phyloP scores from a whole-genome alignment of 2,797 vertebrate species.

The Rhyacichthys aspro region DNA sequence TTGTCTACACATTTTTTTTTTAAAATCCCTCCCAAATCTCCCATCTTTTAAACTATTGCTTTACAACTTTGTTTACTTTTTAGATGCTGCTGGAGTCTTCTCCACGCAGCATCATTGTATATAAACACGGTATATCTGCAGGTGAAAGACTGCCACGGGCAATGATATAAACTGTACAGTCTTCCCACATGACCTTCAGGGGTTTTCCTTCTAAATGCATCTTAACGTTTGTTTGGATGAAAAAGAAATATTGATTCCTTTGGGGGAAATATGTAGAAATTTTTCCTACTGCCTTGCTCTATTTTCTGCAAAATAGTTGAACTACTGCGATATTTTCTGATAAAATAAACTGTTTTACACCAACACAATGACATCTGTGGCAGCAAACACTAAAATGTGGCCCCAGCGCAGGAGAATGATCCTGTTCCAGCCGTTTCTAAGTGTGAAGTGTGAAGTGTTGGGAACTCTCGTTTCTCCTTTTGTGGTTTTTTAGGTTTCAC shows the following conservation, averaged over 20 bases:
- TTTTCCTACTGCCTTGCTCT: too few relatives aligned
- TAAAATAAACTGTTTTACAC: too few relatives aligned
- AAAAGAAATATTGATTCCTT: not conserved
- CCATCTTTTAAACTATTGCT: slow-evolving; percentile 12
- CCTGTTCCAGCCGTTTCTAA: too few relatives aligned
- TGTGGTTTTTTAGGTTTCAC: too few relatives aligned
- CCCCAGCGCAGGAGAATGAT: too few relatives aligned
- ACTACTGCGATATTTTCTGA: too few relatives aligned
- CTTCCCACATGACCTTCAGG: slow-evolving; percentile 21
- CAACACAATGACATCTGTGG: too few relatives aligned
- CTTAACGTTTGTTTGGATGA: slow-evolving; percentile 8
- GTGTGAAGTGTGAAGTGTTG: too few relatives aligned
- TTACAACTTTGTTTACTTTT: slow-evolving; percentile 15
- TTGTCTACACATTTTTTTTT: not conserved
- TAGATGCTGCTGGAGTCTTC: not conserved
- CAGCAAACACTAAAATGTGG: too few relatives aligned
- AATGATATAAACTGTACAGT: slow-evolving; percentile 5
- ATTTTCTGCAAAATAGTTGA: too few relatives aligned
- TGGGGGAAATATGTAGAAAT: too few relatives aligned
- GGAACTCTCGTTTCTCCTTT: too few relatives aligned
- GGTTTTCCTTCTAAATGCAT: not conserved
- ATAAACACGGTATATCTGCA: slow-evolving; percentile 1
- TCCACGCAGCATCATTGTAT: not conserved
- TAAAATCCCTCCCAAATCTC: slow-evolving; percentile 17
- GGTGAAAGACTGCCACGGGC: slow-evolving; percentile 22